phyloP scores from a whole-genome alignment of 2,113 vertebrate genomes.

The Baryphthengus martii region DNA sequence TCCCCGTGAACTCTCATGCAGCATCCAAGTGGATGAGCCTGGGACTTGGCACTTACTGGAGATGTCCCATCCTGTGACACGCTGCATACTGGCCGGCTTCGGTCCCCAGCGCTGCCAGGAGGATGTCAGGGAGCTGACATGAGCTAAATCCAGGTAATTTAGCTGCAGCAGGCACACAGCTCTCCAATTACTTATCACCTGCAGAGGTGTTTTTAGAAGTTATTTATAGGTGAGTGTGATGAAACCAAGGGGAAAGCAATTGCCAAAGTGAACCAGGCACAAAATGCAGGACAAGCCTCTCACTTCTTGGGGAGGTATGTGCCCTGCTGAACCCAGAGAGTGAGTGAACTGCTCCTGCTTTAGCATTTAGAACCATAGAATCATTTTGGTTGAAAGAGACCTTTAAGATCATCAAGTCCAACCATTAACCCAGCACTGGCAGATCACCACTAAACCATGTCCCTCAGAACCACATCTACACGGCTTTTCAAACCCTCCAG shows the following conservation, averaged over 20 bases:
- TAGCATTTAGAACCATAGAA: too few species aligned
- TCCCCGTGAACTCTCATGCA: background rate
- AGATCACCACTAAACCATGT: too few species aligned
- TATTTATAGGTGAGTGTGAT: background rate
- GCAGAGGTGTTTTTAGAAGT: background rate
- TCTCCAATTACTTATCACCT: background rate
- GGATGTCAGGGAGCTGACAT: background rate
- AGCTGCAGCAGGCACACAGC: background rate
- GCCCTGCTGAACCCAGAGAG: background rate
- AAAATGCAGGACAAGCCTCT: background rate
- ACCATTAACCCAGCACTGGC: too few species aligned
- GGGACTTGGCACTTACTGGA: background rate
- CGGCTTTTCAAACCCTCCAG: too few species aligned
- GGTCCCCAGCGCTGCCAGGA: background rate
- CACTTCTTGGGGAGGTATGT: background rate
- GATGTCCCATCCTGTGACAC: background rate
- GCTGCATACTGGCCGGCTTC: rapidly evolving
- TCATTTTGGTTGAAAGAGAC: too few species aligned
- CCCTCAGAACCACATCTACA: too few species aligned
- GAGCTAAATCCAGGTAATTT: background rate
- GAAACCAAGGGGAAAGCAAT: background rate
- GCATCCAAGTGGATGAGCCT: background rate
- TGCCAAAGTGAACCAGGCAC: background rate
- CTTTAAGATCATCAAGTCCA: too few species aligned
- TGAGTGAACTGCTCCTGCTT: background rate